Evolutionary conservation across 2,888 invertebrate genomes (phyloP).

Genomic region (Leptodirus hochenwartii): DNA sequence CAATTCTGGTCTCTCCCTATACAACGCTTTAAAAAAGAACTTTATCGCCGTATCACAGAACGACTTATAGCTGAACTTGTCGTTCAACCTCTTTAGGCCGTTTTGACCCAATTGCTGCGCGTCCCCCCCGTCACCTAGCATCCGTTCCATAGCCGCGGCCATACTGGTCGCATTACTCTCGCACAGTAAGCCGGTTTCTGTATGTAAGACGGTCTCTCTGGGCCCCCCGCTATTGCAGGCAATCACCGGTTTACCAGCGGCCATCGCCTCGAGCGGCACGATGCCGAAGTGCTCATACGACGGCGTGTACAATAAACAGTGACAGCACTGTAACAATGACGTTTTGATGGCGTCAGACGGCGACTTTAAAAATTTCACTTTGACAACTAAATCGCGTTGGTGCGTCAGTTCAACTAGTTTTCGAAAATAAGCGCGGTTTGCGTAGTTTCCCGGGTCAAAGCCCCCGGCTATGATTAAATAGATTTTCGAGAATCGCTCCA

Average conservation of each 20-base stretch:
- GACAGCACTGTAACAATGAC: slow-evolving; percentile 51
- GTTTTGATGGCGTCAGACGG: slow-evolving; percentile 74
- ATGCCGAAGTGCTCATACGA: slow-evolving; percentile 98
- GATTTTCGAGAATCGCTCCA: slow-evolving; percentile 43
- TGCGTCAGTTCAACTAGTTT: slow-evolving; percentile 52
- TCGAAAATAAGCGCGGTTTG: slow-evolving; percentile 72
- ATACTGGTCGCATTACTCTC: slow-evolving; percentile 50
- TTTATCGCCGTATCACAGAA: no score
- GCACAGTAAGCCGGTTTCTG: slow-evolving; percentile 65
- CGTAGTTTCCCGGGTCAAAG: slow-evolving; percentile 72
- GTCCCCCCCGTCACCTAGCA: slow-evolving; percentile 39
- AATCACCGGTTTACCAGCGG: slow-evolving; percentile 78
- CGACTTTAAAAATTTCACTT: slow-evolving; percentile 72
- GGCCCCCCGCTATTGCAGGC: slow-evolving; percentile 95
- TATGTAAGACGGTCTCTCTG: slow-evolving; percentile 71
- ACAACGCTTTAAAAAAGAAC: no score
- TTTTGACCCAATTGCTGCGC: slow-evolving; percentile 51
- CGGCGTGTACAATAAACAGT: slow-evolving; percentile 85
- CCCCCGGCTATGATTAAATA: slow-evolving; percentile 91
- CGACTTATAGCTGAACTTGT: slow-evolving; percentile 67
- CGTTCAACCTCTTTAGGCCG: slow-evolving; percentile 56
- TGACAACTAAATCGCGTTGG: slow-evolving; percentile 44
- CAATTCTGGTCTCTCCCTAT: no score
- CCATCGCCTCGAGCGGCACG: slow-evolving; percentile 98
- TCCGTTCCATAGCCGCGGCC: slow-evolving; percentile 53